Percentiles rank a stretch among this genome's conserved stretches.
These are phyloP conservation scores for Bombus polaris DNA, from an alignment of 1,140 invertebrate genomes.

Conservation along the genomic window DNA sequence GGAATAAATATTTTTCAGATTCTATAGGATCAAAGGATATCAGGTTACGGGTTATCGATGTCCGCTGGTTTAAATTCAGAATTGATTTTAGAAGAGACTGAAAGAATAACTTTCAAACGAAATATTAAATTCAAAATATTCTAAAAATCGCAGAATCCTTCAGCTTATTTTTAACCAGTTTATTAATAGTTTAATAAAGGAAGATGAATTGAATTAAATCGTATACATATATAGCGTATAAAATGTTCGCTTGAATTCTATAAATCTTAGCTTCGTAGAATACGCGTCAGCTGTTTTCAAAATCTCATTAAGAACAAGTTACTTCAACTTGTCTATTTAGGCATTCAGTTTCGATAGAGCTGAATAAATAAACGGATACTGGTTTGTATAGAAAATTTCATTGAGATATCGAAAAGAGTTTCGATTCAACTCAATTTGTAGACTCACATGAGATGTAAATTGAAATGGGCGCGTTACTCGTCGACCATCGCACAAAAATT, in stretches of 20 bases:
- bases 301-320: not conserved
- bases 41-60: not conserved
- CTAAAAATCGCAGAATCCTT: not conserved
- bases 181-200: not conserved
- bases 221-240: not conserved
- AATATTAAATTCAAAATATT: not conserved
- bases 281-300: not conserved
- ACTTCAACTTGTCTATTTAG: too few species aligned
- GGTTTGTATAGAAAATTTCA: not conserved
- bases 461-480: not conserved
- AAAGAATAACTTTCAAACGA: not conserved
- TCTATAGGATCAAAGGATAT: not conserved
- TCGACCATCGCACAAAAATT: not conserved
- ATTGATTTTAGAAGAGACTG: not conserved
- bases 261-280: not conserved
- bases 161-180: not conserved
- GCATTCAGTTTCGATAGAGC: not conserved
- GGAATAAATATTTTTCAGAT: not conserved
- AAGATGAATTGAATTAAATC: not conserved
- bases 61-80: not conserved
- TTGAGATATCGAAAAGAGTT: not conserved
- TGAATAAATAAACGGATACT: not conserved
- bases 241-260: not conserved
- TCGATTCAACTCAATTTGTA: constrained; percentile 12
- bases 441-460: constrained; percentile 33